These are phyloP conservation scores for Ptyas mucosa DNA, from an alignment of 2,113 vertebrate genomes.

Conservation along the genomic window DNA sequence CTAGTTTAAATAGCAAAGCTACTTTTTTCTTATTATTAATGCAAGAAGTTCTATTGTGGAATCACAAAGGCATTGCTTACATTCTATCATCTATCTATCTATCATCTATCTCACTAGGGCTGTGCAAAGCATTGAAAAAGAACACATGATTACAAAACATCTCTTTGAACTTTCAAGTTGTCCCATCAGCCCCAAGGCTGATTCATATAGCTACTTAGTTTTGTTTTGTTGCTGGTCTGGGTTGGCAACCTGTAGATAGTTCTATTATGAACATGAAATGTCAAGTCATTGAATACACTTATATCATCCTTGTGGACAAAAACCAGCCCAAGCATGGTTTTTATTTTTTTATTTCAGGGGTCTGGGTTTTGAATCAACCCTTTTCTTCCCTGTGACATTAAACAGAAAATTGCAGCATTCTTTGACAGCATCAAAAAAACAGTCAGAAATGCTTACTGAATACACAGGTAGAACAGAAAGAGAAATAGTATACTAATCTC, in stretches of 20 bases:
- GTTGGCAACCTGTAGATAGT: background rate
- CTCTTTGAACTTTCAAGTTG: background rate
- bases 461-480: background rate
- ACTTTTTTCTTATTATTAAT: background rate
- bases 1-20: background rate
- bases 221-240: background rate
- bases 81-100: background rate
- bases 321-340: too few species aligned
- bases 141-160: background rate
- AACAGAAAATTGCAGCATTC: background rate
- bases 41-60: background rate
- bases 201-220: background rate
- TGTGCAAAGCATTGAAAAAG: background rate
- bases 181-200: background rate
- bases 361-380: background rate
- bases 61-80: background rate
- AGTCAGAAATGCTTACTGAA: background rate
- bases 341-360: background rate
- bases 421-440: background rate
- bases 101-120: background rate
- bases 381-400: background rate
- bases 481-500: background rate
- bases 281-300: background rate
- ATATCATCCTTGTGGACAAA: background rate
- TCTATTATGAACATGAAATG: background rate